These are phyloP conservation scores for Drosophila bocki DNA, from an alignment of 1,140 invertebrate species.

Conservation along the genomic window DNA sequence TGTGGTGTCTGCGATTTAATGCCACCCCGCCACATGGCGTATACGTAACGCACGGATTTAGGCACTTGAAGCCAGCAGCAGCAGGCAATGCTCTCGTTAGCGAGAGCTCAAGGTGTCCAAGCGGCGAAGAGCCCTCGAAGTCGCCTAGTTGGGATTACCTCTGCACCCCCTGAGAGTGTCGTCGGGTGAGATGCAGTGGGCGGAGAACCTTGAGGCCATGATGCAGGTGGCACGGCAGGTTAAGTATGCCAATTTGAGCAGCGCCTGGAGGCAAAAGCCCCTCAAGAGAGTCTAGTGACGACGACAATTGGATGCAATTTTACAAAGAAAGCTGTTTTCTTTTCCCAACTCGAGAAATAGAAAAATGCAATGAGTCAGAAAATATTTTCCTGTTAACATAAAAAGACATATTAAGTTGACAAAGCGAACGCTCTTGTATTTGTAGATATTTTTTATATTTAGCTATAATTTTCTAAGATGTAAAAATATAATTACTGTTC, in stretches of 20 bases:
- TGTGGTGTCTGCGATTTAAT: slow-evolving; percentile 5
- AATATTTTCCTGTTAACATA: slow-evolving; percentile 5
- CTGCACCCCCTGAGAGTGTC: neutral
- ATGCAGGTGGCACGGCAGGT: slow-evolving; percentile 34
- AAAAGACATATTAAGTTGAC: neutral
- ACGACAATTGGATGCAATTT: slow-evolving; percentile 32
- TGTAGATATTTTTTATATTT: too few relatives aligned
- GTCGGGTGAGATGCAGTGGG: slow-evolving; percentile 1
- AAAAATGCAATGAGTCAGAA: slow-evolving; percentile 12
- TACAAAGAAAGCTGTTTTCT: slow-evolving; percentile 3
- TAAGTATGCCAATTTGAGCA: slow-evolving; percentile 49
- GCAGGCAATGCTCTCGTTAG: slow-evolving; percentile 57
- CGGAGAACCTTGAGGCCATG: slow-evolving; percentile 29
- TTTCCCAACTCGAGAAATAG: neutral
- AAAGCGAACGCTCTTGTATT: neutral
- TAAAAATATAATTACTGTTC: neutral
- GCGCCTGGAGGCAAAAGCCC: slow-evolving; percentile 16
- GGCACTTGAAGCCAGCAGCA: slow-evolving; percentile 33
- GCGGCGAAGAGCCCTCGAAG: slow-evolving; percentile 3
- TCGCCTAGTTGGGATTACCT: slow-evolving; percentile 38
- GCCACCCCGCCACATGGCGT: slow-evolving; percentile 51
- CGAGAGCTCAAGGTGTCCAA: slow-evolving; percentile 21
- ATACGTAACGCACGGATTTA: slow-evolving; percentile 55
- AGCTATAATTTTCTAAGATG: too few relatives aligned
- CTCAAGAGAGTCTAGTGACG: slow-evolving; percentile 12